These are phyloP conservation scores for Agonopterix heracliana DNA, from an alignment of 2,888 invertebrate genomes.

Conservation along the genomic window DNA sequence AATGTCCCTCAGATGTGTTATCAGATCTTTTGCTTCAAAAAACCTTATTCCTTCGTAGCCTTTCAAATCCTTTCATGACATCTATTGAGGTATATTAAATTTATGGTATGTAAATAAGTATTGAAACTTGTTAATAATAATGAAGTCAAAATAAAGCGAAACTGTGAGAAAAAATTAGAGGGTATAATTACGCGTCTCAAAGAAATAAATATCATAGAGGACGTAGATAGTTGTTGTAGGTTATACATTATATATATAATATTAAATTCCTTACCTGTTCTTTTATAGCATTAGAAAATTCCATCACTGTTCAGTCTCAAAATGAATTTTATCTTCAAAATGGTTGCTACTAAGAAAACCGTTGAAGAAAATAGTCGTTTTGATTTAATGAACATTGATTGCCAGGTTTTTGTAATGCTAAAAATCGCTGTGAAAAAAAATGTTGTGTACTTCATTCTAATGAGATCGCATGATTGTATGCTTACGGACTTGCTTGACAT, in stretches of 20 bases:
- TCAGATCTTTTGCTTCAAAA: constrained; percentile 38
- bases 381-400: too few species aligned
- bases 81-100: constrained; percentile 42
- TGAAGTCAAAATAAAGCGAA: constrained; percentile 74
- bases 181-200: constrained; percentile 61
- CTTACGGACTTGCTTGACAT: constrained; percentile 37
- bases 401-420: too few species aligned
- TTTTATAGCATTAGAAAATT: too few species aligned
- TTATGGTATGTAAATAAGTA: constrained; percentile 57
- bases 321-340: too few species aligned
- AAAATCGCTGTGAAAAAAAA: constrained; percentile 23
- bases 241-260: constrained; percentile 33
- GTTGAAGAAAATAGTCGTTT: too few species aligned
- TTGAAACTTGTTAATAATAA: constrained; percentile 63
- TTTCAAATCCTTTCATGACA: constrained; percentile 24
- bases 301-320: too few species aligned
- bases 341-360: too few species aligned
- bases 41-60: constrained; percentile 50
- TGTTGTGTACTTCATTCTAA: constrained; percentile 49
- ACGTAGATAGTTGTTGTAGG: constrained; percentile 68
- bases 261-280: background rate
- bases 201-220: constrained; percentile 63
- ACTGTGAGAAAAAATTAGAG: constrained; percentile 73
- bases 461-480: constrained; percentile 42
- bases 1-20: constrained; percentile 26